Conservation (phyloP, 2,888 invertebrate species). For the Himalopsyche anomala region DNA sequence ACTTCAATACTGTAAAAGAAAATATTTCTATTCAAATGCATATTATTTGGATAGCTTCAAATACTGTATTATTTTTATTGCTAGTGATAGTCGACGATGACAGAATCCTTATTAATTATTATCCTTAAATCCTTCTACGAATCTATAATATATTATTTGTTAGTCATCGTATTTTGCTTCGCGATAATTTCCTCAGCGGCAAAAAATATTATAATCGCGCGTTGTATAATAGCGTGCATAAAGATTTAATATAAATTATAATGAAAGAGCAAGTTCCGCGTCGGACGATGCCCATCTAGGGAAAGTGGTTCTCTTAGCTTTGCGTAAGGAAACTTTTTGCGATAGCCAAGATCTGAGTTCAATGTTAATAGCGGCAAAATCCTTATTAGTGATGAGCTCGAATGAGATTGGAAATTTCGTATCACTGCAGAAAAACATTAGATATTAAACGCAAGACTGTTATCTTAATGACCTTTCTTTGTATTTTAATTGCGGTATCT, state of each 20-base stretch:
- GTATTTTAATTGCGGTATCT: background rate
- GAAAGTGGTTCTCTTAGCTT: slow-evolving; percentile 49
- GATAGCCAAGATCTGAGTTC: slow-evolving; percentile 10
- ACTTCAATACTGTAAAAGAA: too few species aligned
- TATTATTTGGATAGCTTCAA: background rate
- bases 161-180: slow-evolving; percentile 10
- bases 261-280: slow-evolving; percentile 52
- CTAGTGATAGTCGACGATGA: background rate
- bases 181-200: slow-evolving; percentile 5
- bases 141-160: background rate
- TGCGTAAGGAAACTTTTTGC: slow-evolving; percentile 41
- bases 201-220: slow-evolving; percentile 9
- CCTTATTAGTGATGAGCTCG: background rate
- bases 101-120: background rate
- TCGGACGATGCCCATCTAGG: slow-evolving; percentile 49
- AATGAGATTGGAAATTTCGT: background rate
- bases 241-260: slow-evolving; percentile 36
- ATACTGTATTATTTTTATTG: background rate
- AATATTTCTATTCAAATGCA: too few species aligned
- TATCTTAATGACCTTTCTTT: background rate
- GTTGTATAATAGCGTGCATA: slow-evolving; percentile 6
- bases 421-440: background rate
- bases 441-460: background rate
- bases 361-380: slow-evolving; percentile 9
- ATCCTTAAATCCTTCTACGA: slow-evolving; percentile 20